phyloP scores from a whole-genome alignment of 2,888 invertebrate species.

The Phoenoteleia sp. region DNA sequence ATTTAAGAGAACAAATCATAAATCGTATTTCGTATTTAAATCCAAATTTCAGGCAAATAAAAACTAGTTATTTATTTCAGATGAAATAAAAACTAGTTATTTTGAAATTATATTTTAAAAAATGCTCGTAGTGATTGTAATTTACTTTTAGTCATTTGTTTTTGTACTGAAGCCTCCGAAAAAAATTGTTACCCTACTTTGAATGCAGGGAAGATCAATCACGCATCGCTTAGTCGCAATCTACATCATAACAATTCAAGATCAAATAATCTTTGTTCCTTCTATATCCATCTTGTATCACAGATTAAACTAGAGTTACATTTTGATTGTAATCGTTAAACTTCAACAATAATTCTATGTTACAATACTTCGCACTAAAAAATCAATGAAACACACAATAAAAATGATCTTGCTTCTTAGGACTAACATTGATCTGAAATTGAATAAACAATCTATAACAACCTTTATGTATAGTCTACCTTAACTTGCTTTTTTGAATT shows the following conservation, averaged over 20 bases:
- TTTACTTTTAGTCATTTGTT: too few species aligned
- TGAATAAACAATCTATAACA: constrained; percentile 28
- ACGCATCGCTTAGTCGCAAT: neutral
- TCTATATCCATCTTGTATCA: constrained; percentile 33
- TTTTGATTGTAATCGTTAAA: constrained; percentile 52
- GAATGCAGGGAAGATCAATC: too few species aligned
- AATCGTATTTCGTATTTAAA: too few species aligned
- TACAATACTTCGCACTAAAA: constrained; percentile 24
- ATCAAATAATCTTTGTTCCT: neutral
- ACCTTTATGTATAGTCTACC: constrained; percentile 9
- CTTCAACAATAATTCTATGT: constrained; percentile 35
- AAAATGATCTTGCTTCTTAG: constrained; percentile 5
- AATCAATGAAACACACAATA: constrained; percentile 21
- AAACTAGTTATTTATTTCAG: too few species aligned
- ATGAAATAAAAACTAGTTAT: too few species aligned
- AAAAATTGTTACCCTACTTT: too few species aligned
- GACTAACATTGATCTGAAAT: constrained; percentile 4
- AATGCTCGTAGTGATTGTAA: too few species aligned
- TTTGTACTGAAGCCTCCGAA: too few species aligned
- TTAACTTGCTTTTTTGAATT: neutral
- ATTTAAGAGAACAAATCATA: too few species aligned
- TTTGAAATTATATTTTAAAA: too few species aligned
- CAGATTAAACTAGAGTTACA: constrained; percentile 53
- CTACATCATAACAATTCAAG: constrained; percentile 3
- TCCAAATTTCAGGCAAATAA: too few species aligned